Conservation (phyloP, 2,113 vertebrate genomes). For the Antigone vipio region DNA sequence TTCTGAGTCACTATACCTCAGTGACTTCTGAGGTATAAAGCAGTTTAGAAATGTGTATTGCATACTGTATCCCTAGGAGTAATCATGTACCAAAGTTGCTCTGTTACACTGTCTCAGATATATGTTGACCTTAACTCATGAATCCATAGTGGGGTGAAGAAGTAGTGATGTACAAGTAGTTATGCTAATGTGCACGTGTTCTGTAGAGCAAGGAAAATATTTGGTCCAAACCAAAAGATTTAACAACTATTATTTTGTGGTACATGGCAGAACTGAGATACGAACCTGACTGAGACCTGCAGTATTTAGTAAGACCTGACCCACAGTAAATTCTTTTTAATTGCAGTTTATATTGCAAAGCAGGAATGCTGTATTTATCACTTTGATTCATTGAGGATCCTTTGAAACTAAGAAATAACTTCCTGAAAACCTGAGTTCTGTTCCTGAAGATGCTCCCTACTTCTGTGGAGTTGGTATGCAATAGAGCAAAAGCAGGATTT, state of each 20-base stretch:
- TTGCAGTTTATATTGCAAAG: neutral
- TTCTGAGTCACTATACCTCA: neutral
- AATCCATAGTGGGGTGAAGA: neutral
- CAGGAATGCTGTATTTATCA: neutral
- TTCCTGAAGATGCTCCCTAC: neutral
- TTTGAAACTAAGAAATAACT: neutral
- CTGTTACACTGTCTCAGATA: fast-evolving
- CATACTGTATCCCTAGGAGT: neutral
- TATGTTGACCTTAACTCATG: neutral
- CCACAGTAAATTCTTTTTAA: neutral
- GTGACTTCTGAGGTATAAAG: neutral
- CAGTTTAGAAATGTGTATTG: neutral
- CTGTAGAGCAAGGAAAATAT: neutral
- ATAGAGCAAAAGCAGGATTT: neutral
- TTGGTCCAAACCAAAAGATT: neutral
- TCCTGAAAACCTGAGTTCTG: neutral
- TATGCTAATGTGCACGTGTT: neutral
- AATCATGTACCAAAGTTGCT: neutral
- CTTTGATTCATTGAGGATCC: neutral
- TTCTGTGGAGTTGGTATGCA: neutral
- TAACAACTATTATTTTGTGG: neutral
- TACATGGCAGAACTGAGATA: neutral
- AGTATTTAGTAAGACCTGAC: neutral
- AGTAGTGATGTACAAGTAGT: neutral
- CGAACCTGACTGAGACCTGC: neutral